Evolutionary conservation across 2,113 vertebrate genomes (phyloP).

Genomic region (Pelvicachromis taeniatus): DNA sequence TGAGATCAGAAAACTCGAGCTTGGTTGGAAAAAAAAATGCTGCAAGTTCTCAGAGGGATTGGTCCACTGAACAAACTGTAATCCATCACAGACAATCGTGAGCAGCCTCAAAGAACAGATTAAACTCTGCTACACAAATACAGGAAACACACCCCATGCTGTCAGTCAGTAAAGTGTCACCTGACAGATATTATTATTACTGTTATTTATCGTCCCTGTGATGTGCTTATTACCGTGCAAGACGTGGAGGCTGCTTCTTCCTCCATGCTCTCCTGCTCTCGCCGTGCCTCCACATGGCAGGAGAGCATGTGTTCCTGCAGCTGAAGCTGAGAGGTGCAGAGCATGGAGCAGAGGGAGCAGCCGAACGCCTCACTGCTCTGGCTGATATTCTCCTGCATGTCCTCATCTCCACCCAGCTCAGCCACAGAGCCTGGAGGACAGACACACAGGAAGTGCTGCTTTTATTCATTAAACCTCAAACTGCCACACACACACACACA

Average conservation of each 20-base stretch:
- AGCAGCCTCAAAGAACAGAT: not conserved
- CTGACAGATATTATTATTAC: not conserved
- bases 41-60: not conserved
- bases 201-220: not conserved
- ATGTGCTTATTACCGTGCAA: slow-evolving; percentile 56
- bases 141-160: not conserved
- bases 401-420: slow-evolving; percentile 67
- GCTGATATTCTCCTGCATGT: slow-evolving; percentile 77
- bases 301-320: slow-evolving; percentile 77
- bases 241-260: slow-evolving; percentile 56
- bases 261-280: slow-evolving; percentile 40
- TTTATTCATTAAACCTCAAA: not conserved
- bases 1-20: not conserved
- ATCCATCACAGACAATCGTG: not conserved
- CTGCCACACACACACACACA: too few relatives aligned
- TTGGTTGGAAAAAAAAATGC: not conserved
- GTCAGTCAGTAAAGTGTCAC: not conserved
- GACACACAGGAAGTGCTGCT: not conserved
- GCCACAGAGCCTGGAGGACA: slow-evolving; percentile 6
- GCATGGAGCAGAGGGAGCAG: slow-evolving; percentile 75
- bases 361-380: slow-evolving; percentile 65
- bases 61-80: not conserved
- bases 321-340: slow-evolving; percentile 72
- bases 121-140: not conserved
- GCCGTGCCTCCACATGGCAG: slow-evolving; percentile 68